Evolutionary conservation across 2,113 vertebrate genomes (phyloP).

Genomic region (Herpailurus yagouaroundi): DNA sequence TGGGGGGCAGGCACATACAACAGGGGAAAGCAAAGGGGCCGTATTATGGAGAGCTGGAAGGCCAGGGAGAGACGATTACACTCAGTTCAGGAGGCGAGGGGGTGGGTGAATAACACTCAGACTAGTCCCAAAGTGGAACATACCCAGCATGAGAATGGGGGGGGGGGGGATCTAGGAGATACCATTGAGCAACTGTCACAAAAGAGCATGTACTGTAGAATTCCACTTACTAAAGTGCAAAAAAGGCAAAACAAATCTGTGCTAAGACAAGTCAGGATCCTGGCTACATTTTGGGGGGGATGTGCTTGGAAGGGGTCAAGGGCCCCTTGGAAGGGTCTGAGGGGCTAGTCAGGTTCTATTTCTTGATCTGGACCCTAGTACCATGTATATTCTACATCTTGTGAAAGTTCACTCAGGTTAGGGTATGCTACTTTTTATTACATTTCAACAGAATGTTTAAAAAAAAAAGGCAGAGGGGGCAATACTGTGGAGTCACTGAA

Average conservation of each 20-base stretch:
- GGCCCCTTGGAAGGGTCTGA: not conserved
- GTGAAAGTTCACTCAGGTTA: not conserved
- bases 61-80: not conserved
- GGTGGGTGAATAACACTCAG: no score
- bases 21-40: not conserved
- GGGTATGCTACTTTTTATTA: not conserved
- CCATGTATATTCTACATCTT: not conserved
- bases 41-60: not conserved
- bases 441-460: not conserved
- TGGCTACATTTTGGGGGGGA: not conserved
- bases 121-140: not conserved
- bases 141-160: not conserved
- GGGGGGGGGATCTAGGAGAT: not conserved
- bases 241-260: not conserved
- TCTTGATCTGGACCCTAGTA: not conserved
- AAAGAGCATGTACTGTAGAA: not conserved
- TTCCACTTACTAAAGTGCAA: not conserved
- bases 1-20: fast-evolving
- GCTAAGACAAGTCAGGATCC: not conserved
- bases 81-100: not conserved
- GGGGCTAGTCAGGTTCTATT: not conserved
- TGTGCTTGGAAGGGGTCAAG: not conserved
- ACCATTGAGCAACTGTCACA: not conserved
- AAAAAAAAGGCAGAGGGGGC: not conserved
- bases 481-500: not conserved